Base-by-base conservation (phyloP, 2,797 vertebrate genomes). In the Sebastes steindachneri region DNA sequence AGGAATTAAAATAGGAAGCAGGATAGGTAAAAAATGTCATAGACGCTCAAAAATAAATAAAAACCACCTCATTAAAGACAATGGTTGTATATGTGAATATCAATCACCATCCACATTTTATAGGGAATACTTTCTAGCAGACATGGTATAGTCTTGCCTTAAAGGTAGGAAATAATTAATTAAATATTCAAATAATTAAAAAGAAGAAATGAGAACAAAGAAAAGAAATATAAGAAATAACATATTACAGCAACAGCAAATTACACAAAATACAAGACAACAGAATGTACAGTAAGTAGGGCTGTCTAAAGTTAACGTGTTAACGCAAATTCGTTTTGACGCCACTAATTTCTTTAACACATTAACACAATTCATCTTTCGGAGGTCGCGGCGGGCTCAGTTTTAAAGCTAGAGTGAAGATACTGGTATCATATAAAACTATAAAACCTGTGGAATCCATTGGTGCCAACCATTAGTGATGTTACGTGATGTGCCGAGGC, bases 361-460 rank as follows among this genome's bases (percentile, higher is more conserved):
- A 45, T 0, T 17, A 45, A 45, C 41, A 45, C 41, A 45, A 45
- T 8, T 45, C 3, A 45, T 45, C 0, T 17, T 45, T 45, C 41
- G 41, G 41, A 19, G 41, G 41, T 45, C 0, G 0, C 0, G 0
- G 6, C 6, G 3, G 41, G 15, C 15, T 45, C 41, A 17, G 15
- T 45, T 45, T 45, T 41, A 41, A 15, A 41, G 37, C 0, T 19
- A 45, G 15, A 45, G 41, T 45, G 41, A 45, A 45, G 15, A 45
- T 45, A 17, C 41, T 45, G 41, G 41, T 45, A 17, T 45, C 41
- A 45, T 45, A 17, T 45, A 45, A 45, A 45, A 45, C 41, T 17
- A 7, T 0, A 45, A 17, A 45, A 45, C 41, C 41, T 45, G 41
- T 45, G 15, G 41, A 45, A 19, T 45, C 41, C 41, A 45, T 45